Conservation (phyloP, 2,888 invertebrate species). For the Artemia sinica region DNA sequence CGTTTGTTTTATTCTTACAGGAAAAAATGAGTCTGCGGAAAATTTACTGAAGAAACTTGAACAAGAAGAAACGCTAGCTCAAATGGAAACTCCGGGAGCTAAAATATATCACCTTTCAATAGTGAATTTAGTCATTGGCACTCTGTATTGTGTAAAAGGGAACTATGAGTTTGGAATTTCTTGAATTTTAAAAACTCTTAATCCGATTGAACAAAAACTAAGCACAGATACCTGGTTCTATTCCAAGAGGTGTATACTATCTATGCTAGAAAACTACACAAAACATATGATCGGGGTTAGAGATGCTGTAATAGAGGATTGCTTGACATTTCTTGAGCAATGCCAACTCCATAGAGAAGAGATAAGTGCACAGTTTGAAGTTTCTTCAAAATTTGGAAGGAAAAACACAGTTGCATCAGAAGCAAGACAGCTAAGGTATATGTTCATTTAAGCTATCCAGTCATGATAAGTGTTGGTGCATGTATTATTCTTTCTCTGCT, state of each 20-base stretch:
- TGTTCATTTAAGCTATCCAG: constrained; percentile 2
- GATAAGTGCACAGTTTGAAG: not conserved
- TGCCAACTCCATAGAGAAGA: constrained; percentile 41
- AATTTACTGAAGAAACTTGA: constrained; percentile 97
- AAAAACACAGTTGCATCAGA: not conserved
- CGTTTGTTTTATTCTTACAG: constrained; percentile 97
- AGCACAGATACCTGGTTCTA: constrained; percentile 99
- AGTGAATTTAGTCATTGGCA: constrained; percentile 95
- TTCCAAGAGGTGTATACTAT: constrained; percentile 83
- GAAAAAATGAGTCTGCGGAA: constrained; percentile 95
- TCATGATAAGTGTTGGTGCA: not conserved
- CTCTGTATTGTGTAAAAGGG: constrained; percentile 92
- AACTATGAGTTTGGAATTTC: constrained; percentile 98
- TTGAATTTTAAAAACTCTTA: constrained; percentile 85
- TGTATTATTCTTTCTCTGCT: no score
- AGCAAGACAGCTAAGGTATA: constrained; percentile 4
- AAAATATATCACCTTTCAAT: constrained; percentile 92
- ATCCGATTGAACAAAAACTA: constrained; percentile 78
- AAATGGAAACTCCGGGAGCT: constrained; percentile 77
- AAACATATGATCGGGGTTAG: constrained; percentile 75
- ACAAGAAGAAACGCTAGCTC: constrained; percentile 83
- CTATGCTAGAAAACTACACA: constrained; percentile 72
- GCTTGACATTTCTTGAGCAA: constrained; percentile 69
- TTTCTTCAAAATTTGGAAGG: not conserved
- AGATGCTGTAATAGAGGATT: constrained; percentile 70